Conservation (phyloP, 2,113 vertebrate genomes). For the Zapornia atra region DNA sequence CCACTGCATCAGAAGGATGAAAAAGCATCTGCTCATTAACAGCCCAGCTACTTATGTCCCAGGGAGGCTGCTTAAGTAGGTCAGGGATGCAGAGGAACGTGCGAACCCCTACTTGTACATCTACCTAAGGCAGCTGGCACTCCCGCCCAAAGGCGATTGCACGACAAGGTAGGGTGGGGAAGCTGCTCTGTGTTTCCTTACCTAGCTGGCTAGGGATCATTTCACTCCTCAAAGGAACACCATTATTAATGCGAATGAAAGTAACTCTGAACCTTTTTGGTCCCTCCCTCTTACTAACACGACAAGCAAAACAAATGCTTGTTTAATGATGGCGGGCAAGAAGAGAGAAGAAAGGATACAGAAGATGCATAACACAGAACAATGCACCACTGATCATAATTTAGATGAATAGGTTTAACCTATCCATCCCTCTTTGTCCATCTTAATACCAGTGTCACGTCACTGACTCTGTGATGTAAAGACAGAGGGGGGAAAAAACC, state of each 20-base stretch:
- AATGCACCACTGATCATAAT: neutral
- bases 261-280: neutral
- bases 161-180: neutral
- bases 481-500: neutral
- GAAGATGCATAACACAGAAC: neutral
- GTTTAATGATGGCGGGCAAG: neutral
- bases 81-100: neutral
- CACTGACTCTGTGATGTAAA: neutral
- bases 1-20: neutral
- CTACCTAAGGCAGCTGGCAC: neutral
- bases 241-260: neutral
- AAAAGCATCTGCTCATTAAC: neutral
- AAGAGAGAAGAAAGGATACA: neutral
- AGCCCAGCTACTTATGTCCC: neutral
- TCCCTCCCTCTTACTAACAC: neutral
- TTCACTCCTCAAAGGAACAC: neutral
- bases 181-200: neutral
- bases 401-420: neutral
- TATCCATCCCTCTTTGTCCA: neutral
- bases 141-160: neutral
- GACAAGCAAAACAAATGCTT: neutral
- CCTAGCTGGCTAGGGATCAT: neutral
- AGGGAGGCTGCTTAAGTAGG: neutral
- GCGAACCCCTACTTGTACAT: neutral
- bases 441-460: neutral